Conservation (phyloP, 2,797 vertebrate species). For the Threskiornis aethiopicus region DNA sequence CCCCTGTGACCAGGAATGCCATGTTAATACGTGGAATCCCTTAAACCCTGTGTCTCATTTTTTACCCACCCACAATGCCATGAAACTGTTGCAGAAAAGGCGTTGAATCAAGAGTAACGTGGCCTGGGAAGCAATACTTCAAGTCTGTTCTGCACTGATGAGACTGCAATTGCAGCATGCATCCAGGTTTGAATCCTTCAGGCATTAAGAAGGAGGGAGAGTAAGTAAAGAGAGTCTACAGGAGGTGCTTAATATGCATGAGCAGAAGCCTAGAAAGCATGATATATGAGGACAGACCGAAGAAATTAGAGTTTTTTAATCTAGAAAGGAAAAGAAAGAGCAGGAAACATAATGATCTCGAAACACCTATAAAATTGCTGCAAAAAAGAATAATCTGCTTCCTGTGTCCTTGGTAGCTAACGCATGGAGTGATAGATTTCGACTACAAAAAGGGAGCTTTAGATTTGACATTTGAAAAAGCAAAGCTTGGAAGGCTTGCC, state of each 20-base stretch:
- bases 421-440: neutral
- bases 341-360: neutral
- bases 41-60: neutral
- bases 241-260: neutral
- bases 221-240: neutral
- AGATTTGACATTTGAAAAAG: neutral
- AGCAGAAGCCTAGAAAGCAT: constrained; percentile 3
- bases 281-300: neutral
- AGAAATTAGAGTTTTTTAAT: neutral
- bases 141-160: neutral
- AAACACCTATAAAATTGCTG: constrained; percentile 4
- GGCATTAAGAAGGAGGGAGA: neutral
- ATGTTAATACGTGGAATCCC: neutral
- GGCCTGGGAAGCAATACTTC: neutral
- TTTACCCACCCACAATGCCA: neutral
- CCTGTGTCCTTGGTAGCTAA: neutral
- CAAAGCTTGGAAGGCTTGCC: neutral
- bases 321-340: constrained; percentile 2
- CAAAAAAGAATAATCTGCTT: neutral
- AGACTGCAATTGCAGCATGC: neutral
- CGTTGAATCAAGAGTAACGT: accelerated
- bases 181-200: neutral
- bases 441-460: neutral
- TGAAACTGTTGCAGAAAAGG: neutral
- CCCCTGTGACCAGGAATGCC: neutral